Evolutionary conservation across 2,888 invertebrate species (phyloP).

Genomic region (Cryptus armator): DNA sequence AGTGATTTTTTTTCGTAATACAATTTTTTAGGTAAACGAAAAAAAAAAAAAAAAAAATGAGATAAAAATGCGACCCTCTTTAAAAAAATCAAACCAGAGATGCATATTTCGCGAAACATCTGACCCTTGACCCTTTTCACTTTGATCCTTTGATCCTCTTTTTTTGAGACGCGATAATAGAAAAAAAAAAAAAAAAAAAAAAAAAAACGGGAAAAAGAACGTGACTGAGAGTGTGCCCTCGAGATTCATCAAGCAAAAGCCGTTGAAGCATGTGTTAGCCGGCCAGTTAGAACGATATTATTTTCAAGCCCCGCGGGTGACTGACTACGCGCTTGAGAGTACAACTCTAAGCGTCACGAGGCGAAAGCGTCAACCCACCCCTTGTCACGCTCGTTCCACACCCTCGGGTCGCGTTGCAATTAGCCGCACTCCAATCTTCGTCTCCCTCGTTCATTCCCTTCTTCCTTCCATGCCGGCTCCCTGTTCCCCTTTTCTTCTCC

Average conservation of each 20-base stretch:
- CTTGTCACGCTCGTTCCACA: constrained; percentile 48
- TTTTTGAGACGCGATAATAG: neutral
- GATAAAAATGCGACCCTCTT: neutral
- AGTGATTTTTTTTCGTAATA: too few relatives aligned
- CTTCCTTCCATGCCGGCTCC: neutral
- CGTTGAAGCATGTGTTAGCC: constrained; percentile 32
- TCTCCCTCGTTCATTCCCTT: constrained; percentile 29
- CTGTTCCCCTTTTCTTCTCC: neutral
- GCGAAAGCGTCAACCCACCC: constrained; percentile 22
- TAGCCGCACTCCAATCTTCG: constrained; percentile 60
- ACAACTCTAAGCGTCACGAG: neutral
- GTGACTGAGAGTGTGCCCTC: constrained; percentile 37
- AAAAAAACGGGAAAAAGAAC: neutral
- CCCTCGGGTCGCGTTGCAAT: constrained; percentile 52
- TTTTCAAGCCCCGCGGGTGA: constrained; percentile 33
- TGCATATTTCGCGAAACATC: neutral
- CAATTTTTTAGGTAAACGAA: neutral
- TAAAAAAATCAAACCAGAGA: neutral
- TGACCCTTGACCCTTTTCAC: constrained; percentile 3
- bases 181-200: neutral
- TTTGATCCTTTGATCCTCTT: constrained; percentile 2
- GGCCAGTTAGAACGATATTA: constrained; percentile 32
- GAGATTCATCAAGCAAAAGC: constrained; percentile 4
- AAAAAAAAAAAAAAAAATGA: neutral
- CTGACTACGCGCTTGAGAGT: constrained; percentile 1